Evolutionary conservation across 2,797 vertebrate species (phyloP), one percentile per base, ranked within the genome.

Genomic region (Diceros bicornis): DNA sequence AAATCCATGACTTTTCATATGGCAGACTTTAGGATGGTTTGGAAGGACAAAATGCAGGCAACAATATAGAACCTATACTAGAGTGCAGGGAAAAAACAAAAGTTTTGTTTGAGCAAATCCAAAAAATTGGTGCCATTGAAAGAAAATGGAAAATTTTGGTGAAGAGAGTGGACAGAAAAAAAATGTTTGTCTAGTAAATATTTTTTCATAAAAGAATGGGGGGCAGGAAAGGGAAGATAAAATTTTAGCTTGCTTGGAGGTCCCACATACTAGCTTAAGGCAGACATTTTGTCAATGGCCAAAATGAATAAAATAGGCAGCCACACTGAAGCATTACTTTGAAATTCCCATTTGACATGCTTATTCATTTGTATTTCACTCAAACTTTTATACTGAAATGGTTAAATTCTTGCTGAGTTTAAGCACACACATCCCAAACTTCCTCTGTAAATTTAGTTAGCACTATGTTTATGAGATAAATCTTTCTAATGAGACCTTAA

Each of bases 291-390:
- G 71, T 72, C 41, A 87, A 17, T 27, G 55, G 20, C 64, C 64
- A 88, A 88, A 78, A 69, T 87, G 66, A 94, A 88, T 62, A 92
- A 94, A 93, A 47, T 69, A 81, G 41, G 16, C 17, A 93, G 18
- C 14, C 52, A n/a, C 32, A 81, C 37, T 47, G 50, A 93, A 55
- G 77, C 3, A 47, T 12, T 62, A 78, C 62, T 94, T 97, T 78
- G 23, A 83, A 96, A 97, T 96, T 89, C 29, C 47, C 20, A 52
- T 68, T 91, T 94, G 57, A 81, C 37, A 90, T 64, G 21, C 34
- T 78, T 71, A 86, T 71, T 84, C 37, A 68, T 95, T 96, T 97
- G 27, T 17, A 79, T 94, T 81, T 93, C 29, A 77, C 41, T 97
- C 75, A 68, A 27, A 92, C 32, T 66, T 86, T 89, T 50, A 59